Base-by-base conservation (phyloP, 2,113 vertebrate species). In the Notechis scutatus region DNA sequence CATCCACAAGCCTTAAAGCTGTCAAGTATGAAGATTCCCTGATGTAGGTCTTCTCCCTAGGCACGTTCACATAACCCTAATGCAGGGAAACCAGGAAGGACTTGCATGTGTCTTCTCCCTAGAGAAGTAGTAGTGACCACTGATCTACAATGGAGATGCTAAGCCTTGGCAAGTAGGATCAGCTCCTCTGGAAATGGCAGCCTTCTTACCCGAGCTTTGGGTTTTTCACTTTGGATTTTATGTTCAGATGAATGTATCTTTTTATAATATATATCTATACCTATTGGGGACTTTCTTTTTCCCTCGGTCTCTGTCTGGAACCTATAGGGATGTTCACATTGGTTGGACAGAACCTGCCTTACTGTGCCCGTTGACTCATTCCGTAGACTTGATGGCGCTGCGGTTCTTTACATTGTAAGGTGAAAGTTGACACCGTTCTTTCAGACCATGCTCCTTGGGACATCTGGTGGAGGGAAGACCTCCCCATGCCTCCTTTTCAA, bases 401-500 rank as follows among this genome's bases (percentile, higher is more conserved):
- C 54, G 3, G 21, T 18, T 0, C 85, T 95, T 95, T 94, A 95
- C 95, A n/a, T 81, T 0, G 14, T 85, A 87, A 12, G 0, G 0
- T 0, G 34, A 2, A 20, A 11, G 90, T 81, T 39, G n/a, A 81
- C 34, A 39, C 1, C 6, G 9, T 21, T 81, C 34, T 39, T 81
- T 81, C n/a, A 39, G 2, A 9, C 14, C n/a, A 20, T 7, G 69
- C 52, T 42, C 34, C 29, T 24, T 26, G 88, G 3, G 18, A 5
- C 55, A 3, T 39, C 88, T 42, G 21, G 34, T 0, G 34, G 86
- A 7, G 50, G 54, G 21, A 3, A n/a, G 29, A 34, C 47, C 88
- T 54, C 34, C 21, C n/a, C 34, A 91, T 29, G 89, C 85, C 92
- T 91, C 95, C 96, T 93, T 95, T 91, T 89, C 92, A 96, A 94